Percentiles rank a stretch among this genome's conserved stretches.
Conservation (phyloP, 2,888 invertebrate genomes). For the Apodemia mormo region DNA sequence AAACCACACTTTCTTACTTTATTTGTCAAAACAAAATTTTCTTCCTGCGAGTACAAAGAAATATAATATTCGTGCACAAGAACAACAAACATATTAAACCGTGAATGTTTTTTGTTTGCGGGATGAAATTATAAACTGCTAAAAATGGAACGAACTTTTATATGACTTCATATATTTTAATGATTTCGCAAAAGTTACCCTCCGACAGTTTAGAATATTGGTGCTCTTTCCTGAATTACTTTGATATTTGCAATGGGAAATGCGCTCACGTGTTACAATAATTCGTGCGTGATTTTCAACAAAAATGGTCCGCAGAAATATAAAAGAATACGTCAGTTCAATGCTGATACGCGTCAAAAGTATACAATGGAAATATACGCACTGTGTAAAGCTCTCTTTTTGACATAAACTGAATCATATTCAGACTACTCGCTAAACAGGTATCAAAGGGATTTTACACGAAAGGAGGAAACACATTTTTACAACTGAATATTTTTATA, state of each 20-base stretch:
- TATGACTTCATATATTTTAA: background rate
- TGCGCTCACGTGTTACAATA: constrained; percentile 7
- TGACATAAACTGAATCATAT: constrained; percentile 10
- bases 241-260: constrained; percentile 7
- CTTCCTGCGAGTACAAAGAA: background rate
- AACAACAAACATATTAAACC: background rate
- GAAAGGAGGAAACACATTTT: no score
- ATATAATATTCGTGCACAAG: background rate
- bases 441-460: background rate
- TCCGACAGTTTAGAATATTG: background rate
- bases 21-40: no score
- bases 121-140: background rate
- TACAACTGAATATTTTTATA: no score
- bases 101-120: background rate
- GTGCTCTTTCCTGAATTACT: constrained; percentile 3
- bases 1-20: no score
- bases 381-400: background rate
- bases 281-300: constrained; percentile 6
- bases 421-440: background rate
- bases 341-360: constrained; percentile 11
- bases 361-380: constrained; percentile 3
- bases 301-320: background rate
- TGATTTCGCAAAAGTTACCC: background rate
- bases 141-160: background rate
- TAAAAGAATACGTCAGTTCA: constrained; percentile 14